phyloP scores from a whole-genome alignment of 2,888 invertebrate genomes.

The Athalia rosae region DNA sequence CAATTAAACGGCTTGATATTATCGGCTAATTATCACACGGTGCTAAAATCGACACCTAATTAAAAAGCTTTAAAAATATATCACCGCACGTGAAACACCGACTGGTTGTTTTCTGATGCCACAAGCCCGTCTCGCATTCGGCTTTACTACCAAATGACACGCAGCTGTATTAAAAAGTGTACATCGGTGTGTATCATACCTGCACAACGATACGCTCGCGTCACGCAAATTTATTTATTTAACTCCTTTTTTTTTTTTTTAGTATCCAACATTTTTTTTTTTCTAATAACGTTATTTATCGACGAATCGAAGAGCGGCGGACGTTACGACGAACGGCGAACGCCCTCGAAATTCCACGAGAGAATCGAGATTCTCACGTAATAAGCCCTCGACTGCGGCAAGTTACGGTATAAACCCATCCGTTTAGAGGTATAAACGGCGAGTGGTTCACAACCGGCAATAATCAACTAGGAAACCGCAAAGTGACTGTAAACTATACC shows the following conservation, averaged over 20 bases:
- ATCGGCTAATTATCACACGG: slow-evolving; percentile 13
- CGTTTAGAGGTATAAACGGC: neutral
- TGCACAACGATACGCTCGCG: neutral
- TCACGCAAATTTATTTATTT: slow-evolving; percentile 16
- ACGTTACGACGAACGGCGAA: too few species aligned
- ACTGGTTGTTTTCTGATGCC: slow-evolving; percentile 1
- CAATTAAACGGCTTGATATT: neutral
- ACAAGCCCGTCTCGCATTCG: neutral
- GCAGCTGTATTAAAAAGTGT: neutral
- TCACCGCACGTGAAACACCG: too few species aligned
- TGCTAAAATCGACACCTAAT: slow-evolving; percentile 38
- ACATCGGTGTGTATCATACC: neutral
- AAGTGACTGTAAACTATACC: too few species aligned
- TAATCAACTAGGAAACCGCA: too few species aligned
- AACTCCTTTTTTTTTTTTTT: neutral
- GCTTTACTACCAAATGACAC: slow-evolving; percentile 36
- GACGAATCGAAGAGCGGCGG: too few species aligned
- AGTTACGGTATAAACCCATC: neutral
- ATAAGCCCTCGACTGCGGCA: too few species aligned
- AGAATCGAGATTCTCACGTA: too few species aligned
- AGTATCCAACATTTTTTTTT: too few species aligned
- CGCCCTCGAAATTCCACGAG: too few species aligned
- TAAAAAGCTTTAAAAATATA: slow-evolving; percentile 38
- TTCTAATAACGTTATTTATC: too few species aligned
- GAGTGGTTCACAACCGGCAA: too few species aligned